Percentiles rank a stretch among this genome's conserved stretches.
phyloP scores from a whole-genome alignment of 2,797 vertebrate genomes.

The Peromyscus nudipes region DNA sequence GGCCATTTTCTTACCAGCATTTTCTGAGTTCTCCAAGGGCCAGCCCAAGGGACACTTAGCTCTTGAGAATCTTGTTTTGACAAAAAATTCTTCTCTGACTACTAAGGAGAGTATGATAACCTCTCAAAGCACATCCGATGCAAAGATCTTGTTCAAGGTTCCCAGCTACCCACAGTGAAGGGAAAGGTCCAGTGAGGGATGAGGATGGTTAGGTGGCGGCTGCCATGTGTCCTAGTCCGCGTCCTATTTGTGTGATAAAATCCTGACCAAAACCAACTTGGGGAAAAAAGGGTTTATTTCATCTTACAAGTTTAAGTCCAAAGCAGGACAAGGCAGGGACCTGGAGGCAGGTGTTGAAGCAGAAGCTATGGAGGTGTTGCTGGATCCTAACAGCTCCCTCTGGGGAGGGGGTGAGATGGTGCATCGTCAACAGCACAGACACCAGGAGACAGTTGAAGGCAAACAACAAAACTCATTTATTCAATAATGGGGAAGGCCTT shows the following conservation, averaged over 20 bases:
- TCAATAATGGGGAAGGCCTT: too few species aligned
- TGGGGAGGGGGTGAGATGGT: too few species aligned
- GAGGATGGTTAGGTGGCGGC: neutral
- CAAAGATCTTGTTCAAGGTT: constrained; percentile 29
- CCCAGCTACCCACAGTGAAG: neutral
- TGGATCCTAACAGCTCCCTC: too few species aligned
- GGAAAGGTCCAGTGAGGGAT: neutral
- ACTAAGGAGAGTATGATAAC: constrained; percentile 21
- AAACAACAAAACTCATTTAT: too few species aligned
- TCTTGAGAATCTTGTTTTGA: neutral
- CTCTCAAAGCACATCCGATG: constrained; percentile 28
- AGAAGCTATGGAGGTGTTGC: neutral
- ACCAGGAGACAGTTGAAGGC: too few species aligned
- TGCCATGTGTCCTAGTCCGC: neutral
- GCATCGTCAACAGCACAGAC: too few species aligned
- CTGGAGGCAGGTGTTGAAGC: neutral
- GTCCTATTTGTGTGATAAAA: neutral
- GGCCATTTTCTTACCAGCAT: neutral
- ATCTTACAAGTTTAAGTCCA: neutral
- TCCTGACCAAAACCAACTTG: neutral
- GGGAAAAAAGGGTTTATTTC: neutral
- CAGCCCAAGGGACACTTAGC: neutral
- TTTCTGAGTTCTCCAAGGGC: neutral
- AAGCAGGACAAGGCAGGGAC: neutral
- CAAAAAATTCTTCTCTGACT: neutral